phyloP scores from a whole-genome alignment of 2,797 vertebrate species.

The Trachurus trachurus region DNA sequence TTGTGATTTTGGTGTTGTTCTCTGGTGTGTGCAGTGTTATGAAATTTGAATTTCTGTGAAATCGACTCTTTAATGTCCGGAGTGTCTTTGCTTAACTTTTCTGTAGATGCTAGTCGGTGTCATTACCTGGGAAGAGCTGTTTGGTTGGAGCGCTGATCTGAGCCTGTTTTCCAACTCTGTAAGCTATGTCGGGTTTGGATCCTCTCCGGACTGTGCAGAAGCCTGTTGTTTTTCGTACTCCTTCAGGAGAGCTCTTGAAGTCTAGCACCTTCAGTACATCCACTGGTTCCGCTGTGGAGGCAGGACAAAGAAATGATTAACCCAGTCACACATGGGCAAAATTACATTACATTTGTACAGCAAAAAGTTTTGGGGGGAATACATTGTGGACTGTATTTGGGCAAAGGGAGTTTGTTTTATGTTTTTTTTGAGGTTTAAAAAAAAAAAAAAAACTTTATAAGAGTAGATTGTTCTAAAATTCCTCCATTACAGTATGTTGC shows the following conservation, averaged over 20 bases:
- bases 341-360: neutral
- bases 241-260: constrained; percentile 95
- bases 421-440: too few relatives aligned
- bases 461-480: neutral
- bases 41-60: neutral
- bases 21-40: neutral
- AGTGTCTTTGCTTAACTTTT: neutral
- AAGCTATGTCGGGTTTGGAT: constrained; percentile 94
- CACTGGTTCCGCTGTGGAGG: constrained; percentile 90
- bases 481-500: neutral
- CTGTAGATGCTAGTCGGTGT: neutral
- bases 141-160: constrained; percentile 96
- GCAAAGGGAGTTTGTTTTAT: neutral
- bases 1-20: neutral
- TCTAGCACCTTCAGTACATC: constrained; percentile 96
- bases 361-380: neutral
- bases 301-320: constrained; percentile 32
- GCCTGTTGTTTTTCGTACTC: constrained; percentile 92
- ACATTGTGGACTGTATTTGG: neutral
- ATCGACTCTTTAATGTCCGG: neutral
- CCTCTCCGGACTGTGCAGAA: constrained; percentile 94
- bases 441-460: too few relatives aligned
- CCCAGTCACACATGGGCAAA: neutral
- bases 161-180: constrained; percentile 91
- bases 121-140: constrained; percentile 94